Base-by-base conservation (phyloP, 1,140 invertebrate species). In the Harlomillsia oculata region DNA sequence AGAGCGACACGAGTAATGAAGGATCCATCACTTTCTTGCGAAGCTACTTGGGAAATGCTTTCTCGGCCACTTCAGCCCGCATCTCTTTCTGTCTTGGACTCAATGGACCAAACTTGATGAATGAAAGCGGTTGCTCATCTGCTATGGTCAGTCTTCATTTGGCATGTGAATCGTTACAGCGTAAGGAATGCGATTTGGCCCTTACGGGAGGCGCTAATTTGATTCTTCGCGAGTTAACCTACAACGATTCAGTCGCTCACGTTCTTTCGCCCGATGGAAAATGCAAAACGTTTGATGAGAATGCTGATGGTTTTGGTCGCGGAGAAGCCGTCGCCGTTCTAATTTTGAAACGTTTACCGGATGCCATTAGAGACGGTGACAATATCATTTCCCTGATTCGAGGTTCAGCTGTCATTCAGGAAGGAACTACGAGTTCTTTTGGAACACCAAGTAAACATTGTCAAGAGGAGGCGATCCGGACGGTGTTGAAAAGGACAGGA, bases 401-500 rank as follows among this genome's bases (percentile, higher is more conserved):
- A 18, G 44, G 43, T n/a, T 39, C 53, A 1, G 53, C 44, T 2
- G n/a, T 56, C 20, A 56, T 39, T 30, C 20, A 56, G 20, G 44
- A 49, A 21, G 53, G 53, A 29, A 41, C 43, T 4, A 41, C 39
- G 2, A 37, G 32, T 6, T 37, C 23, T 26, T 49, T 56, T 18
- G 53, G 53, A 8, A 49, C 53, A 14, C 53, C 53, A n/a, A 56
- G 41, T 28, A 28, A 25, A 30, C 26, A 37, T 11, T 30, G 39
- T 29, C 78, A 79, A 65, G 73, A 75, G 32, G 59, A 66, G 28
- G 65, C 80, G 16, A 62, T 80, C 16, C 56, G 70, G 40, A 73
- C 75, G 57, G 71, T 77, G 5, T 78, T 79, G 53, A 66, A 61
- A 21, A 76, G 79, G 53, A 70, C 73, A 26, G 68, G 70, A 36